phyloP scores from a whole-genome alignment of 2,888 invertebrate genomes.

The Oxytorus armatus region DNA sequence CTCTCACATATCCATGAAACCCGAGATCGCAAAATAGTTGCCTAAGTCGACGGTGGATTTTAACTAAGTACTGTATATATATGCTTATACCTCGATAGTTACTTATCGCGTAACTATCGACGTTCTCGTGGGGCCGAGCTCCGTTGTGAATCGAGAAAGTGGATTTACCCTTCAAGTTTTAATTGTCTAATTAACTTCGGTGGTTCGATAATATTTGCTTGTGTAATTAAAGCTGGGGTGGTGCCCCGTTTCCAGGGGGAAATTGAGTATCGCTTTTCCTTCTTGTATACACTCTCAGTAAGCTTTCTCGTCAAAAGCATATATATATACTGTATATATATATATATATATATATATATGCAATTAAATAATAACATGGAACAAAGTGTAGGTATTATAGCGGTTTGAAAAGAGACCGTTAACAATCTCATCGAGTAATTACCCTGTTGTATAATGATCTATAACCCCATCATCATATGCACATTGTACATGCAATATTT shows the following conservation, averaged over 20 bases:
- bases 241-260: constrained; percentile 7
- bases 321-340: constrained; percentile 29
- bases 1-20: not conserved
- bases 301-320: constrained; percentile 7
- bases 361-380: constrained; percentile 47
- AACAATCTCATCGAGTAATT: constrained; percentile 40
- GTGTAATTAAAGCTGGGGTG: constrained; percentile 76
- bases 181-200: constrained; percentile 80
- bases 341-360: constrained; percentile 1
- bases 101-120: constrained; percentile 23
- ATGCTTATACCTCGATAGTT: not conserved
- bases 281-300: constrained; percentile 19
- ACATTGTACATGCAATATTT: constrained; percentile 2
- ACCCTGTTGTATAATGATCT: constrained; percentile 34
- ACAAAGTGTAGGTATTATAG: constrained; percentile 34
- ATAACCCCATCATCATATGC: constrained; percentile 9
- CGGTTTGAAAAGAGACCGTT: constrained; percentile 37
- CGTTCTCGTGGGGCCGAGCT: constrained; percentile 30
- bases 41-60: not conserved
- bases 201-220: constrained; percentile 80
- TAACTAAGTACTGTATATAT: not conserved
- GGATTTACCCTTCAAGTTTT: constrained; percentile 78
- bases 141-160: constrained; percentile 68
- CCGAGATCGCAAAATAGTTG: not conserved
- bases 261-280: constrained; percentile 41